Evolutionary conservation across 2,797 vertebrate species (phyloP).

Genomic region (Acanthurus lineatus): DNA sequence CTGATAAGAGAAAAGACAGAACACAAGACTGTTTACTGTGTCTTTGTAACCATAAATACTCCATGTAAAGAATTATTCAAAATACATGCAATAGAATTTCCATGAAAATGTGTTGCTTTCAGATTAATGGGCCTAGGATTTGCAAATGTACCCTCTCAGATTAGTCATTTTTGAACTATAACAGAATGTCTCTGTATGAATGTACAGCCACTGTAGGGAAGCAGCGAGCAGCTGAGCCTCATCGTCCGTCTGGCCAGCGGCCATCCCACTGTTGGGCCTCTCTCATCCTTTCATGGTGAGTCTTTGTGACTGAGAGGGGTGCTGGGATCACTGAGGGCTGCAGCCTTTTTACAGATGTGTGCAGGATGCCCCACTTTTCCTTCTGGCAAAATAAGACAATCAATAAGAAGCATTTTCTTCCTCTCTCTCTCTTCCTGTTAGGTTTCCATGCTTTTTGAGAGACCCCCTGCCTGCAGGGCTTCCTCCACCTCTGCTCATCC

Average conservation of each 20-base stretch:
- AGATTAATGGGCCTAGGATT: not conserved
- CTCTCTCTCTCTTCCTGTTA: conserved; percentile 41
- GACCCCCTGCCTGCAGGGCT: conserved; percentile 51
- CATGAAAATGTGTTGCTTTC: not conserved
- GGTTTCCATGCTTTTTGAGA: conserved; percentile 33
- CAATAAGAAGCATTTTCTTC: conserved; percentile 62
- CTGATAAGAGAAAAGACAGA: not conserved
- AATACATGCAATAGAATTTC: not conserved
- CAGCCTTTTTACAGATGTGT: conserved; percentile 39
- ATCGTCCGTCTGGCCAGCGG: conserved; percentile 50
- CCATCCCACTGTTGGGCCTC: conserved; percentile 44
- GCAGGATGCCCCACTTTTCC: conserved; percentile 43
- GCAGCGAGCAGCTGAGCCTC: conserved; percentile 56
- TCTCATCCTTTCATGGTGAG: conserved; percentile 26
- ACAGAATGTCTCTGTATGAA: not conserved
- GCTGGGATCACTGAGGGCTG: conserved; percentile 24
- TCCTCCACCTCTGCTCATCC: conserved; percentile 53
- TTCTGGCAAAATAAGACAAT: conserved; percentile 61
- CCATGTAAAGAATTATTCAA: not conserved
- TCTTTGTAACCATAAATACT: not conserved
- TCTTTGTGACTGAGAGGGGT: conserved; percentile 56
- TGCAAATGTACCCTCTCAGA: not conserved
- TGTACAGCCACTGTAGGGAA: not conserved
- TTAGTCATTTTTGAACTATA: not conserved
- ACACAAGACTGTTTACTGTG: no score